Evolutionary conservation across 2,113 vertebrate genomes (phyloP), one percentile per base, ranked within the genome.

Genomic region (Pachyramphus minor): DNA sequence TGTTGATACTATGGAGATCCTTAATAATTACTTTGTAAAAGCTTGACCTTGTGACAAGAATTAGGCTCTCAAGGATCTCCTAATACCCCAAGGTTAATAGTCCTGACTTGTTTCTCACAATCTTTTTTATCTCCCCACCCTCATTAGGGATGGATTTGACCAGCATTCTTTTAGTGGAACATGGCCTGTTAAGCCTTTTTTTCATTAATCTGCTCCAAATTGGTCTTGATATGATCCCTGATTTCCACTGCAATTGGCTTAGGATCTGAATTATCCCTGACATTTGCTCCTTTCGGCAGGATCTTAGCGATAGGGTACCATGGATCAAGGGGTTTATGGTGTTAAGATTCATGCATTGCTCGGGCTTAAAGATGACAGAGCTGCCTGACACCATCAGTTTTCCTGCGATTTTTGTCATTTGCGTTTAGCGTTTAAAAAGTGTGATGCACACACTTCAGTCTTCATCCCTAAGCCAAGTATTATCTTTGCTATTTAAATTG

Each of bases 101-200:
- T 49, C 81, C 81, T 87, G 87, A 78, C 88, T 93, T 87, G 44
- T 87, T 95, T 95, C 89, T 96, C 92, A 97, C 77, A 84, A 75
- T 83, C 93, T 66, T 84, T 94, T 84, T 72, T 77, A 87, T 96
- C 77, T 66, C 89, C 71, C 35, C 94, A 90, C 93, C 76, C 97
- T 98, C 96, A 98, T 98, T 98, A 98, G 62, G 74, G 55, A 44
- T 84, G 94, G 95, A 97, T 97, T 97, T 97, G 62, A 58, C 93
- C 94, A 84, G 96, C 96, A 98, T 97, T 97, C 96, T 93, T 87
- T 91, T 50, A 97, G 86, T 75, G 96, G 95, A 90, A 76, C 93
- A 97, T 35, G 91, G 97, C 97, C 98, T 95, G 95, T 96, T 97
- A 97, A 98, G 97, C 96, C 96, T 58, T 97, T 98, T 97, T 96